Conservation (phyloP, 1,140 invertebrate genomes). For the Ceratosolen solmsi region DNA sequence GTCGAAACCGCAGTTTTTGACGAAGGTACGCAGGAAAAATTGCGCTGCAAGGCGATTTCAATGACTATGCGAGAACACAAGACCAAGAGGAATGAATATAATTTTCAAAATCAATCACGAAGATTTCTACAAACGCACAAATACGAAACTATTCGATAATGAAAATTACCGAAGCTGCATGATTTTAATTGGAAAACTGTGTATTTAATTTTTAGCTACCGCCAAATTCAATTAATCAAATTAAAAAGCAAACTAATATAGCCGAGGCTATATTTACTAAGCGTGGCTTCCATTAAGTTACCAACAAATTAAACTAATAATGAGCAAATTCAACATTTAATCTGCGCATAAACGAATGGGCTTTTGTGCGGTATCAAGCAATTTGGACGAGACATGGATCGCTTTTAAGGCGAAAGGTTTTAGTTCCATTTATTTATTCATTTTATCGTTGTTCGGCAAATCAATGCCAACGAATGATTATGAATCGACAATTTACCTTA, state of each 20-base stretch:
- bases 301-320: not conserved
- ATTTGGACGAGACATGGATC: too few relatives aligned
- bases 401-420: too few relatives aligned
- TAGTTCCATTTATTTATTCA: too few relatives aligned
- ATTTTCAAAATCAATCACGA: constrained; percentile 24
- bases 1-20: not conserved
- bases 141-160: not conserved
- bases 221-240: not conserved
- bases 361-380: not conserved
- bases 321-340: not conserved
- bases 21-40: not conserved
- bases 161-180: not conserved
- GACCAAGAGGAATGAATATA: not conserved
- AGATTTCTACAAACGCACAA: not conserved
- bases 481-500: too few relatives aligned
- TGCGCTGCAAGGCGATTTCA: not conserved
- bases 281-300: not conserved
- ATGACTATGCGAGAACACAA: not conserved
- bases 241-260: too few relatives aligned
- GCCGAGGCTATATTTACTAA: not conserved
- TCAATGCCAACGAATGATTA: too few relatives aligned
- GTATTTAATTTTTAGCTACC: not conserved
- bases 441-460: too few relatives aligned
- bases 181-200: not conserved
- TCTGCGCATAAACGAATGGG: not conserved